phyloP scores from a whole-genome alignment of 2,888 invertebrate genomes.

The Girardia tigrina region DNA sequence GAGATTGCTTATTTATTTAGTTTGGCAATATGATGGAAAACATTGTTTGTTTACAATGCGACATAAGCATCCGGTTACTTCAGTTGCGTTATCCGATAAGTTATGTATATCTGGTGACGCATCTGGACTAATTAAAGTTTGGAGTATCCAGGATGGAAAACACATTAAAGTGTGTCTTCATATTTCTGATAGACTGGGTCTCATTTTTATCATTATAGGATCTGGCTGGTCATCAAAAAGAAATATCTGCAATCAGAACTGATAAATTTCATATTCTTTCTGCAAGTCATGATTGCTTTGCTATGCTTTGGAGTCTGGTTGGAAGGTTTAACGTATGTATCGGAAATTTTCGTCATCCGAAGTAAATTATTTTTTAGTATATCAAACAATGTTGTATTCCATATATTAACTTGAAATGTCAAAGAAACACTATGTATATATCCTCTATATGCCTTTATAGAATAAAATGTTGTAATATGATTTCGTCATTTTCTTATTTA shows the following conservation, averaged over 20 bases:
- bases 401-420: no score
- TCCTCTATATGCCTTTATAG: no score
- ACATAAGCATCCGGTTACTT: constrained; percentile 44
- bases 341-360: constrained; percentile 48
- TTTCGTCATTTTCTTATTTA: no score
- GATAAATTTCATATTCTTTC: constrained; percentile 49
- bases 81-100: constrained; percentile 44
- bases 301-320: constrained; percentile 47
- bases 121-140: constrained; percentile 48
- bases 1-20: constrained; percentile 40
- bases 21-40: constrained; percentile 47
- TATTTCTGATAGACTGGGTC: background rate
- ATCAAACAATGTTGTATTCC: no score
- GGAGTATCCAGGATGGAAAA: constrained; percentile 44
- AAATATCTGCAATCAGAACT: constrained; percentile 46
- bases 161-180: constrained; percentile 45
- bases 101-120: constrained; percentile 46
- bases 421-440: no score
- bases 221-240: constrained; percentile 44
- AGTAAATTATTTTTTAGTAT: no score
- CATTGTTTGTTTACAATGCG: constrained; percentile 46
- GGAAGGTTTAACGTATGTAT: constrained; percentile 46
- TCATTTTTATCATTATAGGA: constrained; percentile 39
- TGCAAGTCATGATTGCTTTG: constrained; percentile 46
- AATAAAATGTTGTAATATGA: no score